Base-by-base conservation (phyloP, 2,113 vertebrate genomes). In the Tricholaema leucomelas region DNA sequence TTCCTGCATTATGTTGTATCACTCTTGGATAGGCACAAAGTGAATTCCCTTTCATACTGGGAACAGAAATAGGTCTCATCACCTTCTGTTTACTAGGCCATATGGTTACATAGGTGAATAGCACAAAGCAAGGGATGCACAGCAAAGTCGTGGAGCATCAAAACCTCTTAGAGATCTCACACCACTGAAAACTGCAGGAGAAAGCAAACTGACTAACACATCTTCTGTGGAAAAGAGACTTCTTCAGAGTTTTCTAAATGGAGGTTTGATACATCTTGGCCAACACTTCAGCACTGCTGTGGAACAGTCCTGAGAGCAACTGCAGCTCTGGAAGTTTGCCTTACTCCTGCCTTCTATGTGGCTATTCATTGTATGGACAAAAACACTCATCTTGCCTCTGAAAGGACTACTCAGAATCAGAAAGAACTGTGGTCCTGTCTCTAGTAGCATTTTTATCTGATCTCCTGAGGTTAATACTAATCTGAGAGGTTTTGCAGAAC, bases 221-320 rank as follows among this genome's bases (percentile, higher is more conserved):
- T n/a, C 6, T 31, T 64, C n/a, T n/a, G n/a, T n/a, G 9, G 27
- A 54, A 50, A 30, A 11, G 3, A 0, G 6, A 3, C 18, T 70
- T 58, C n/a, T 27, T 21, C 52, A 71, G 30, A 50, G 14, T 30
- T 48, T 8, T 40, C 27, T 6, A 46, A 61, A n/a, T 15, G 6
- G 3, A 20, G 10, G 36, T 25, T 33, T 71, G 19, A 8, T 64
- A 15, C 8, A 20, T 24, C 24, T 65, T 72, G 52, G 73, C 27
- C 25, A 21, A 23, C 38, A 35, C 6, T 44, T 33, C 54, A 35
- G 2, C 25, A 55, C 21, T 73, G 50, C 15, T 30, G 7, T 4
- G 16, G 23, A 13, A 42, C 35, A 69, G 21, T 31, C 65, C 20
- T 50, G 50, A 77, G 40, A 33, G 13, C 11, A 58, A 27, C 5